Evolutionary conservation across 2,888 invertebrate genomes (phyloP).

Genomic region (Endomychus coccineus): DNA sequence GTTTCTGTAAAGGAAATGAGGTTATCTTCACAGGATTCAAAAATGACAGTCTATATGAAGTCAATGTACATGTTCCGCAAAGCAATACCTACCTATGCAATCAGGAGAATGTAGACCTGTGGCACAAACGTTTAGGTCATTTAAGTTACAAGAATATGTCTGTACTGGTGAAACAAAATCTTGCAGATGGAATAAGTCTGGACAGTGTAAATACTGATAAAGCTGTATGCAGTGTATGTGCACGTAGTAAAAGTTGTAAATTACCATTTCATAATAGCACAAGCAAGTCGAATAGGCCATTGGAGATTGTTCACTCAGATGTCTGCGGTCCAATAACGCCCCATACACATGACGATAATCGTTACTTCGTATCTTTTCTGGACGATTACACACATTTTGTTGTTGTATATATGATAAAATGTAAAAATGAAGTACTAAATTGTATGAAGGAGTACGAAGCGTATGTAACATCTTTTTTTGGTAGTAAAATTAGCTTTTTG

Average conservation of each 20-base stretch:
- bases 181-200: constrained; percentile 15
- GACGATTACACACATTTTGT: constrained; percentile 34
- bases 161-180: constrained; percentile 8
- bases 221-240: constrained; percentile 28
- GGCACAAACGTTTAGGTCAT: constrained; percentile 22
- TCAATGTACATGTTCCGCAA: neutral
- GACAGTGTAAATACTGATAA: constrained; percentile 6
- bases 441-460: constrained; percentile 26
- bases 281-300: constrained; percentile 27
- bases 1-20: constrained; percentile 9
- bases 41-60: constrained; percentile 3
- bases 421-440: constrained; percentile 7
- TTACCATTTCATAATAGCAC: constrained; percentile 22
- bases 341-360: constrained; percentile 24
- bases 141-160: constrained; percentile 15
- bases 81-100: too few species aligned
- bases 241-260: constrained; percentile 31
- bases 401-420: constrained; percentile 24
- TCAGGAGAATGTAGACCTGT: constrained; percentile 14
- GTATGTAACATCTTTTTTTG: constrained; percentile 11
- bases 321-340: constrained; percentile 31
- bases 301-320: constrained; percentile 31
- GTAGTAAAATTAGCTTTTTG: constrained; percentile 5
- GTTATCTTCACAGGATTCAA: neutral
- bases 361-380: constrained; percentile 31